These are phyloP conservation scores for Uropsilus gracilis DNA, from an alignment of 2,113 vertebrate species.

Conservation along the genomic window DNA sequence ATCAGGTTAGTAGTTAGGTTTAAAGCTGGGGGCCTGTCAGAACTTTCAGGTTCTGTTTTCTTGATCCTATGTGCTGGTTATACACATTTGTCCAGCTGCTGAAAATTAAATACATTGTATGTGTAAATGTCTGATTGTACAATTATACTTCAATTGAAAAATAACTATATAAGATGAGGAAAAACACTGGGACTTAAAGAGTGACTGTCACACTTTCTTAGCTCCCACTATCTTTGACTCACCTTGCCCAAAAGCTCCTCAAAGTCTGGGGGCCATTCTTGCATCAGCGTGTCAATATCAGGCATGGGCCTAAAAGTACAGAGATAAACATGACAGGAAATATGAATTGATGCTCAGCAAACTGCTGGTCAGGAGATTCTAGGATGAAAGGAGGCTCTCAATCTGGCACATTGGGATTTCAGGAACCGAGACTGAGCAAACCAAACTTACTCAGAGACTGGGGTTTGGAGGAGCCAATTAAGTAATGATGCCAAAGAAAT, in stretches of 20 bases:
- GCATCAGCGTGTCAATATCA: conserved; percentile 95
- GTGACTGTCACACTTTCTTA: not conserved
- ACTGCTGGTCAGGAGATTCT: not conserved
- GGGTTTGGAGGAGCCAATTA: not conserved
- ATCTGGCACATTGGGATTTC: not conserved
- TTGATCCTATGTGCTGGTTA: not conserved
- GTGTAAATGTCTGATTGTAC: not conserved
- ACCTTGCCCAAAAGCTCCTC: conserved; percentile 95
- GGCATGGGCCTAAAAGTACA: conserved; percentile 90
- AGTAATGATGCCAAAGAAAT: not conserved
- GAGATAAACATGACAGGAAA: not conserved
- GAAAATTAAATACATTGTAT: not conserved
- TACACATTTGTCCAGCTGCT: not conserved
- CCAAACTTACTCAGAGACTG: not conserved
- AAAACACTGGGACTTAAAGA: not conserved
- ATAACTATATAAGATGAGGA: not conserved
- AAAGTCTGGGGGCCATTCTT: conserved; percentile 96
- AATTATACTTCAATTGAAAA: not conserved
- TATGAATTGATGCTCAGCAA: not conserved
- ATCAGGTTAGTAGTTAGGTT: not conserved
- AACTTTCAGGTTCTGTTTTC: not conserved
- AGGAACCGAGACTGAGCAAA: not conserved
- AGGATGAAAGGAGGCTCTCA: not conserved
- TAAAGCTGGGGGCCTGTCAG: not conserved
- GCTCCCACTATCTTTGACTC: not conserved